phyloP scores from a whole-genome alignment of 1,140 invertebrate species.

The Latrodectus geometricus region DNA sequence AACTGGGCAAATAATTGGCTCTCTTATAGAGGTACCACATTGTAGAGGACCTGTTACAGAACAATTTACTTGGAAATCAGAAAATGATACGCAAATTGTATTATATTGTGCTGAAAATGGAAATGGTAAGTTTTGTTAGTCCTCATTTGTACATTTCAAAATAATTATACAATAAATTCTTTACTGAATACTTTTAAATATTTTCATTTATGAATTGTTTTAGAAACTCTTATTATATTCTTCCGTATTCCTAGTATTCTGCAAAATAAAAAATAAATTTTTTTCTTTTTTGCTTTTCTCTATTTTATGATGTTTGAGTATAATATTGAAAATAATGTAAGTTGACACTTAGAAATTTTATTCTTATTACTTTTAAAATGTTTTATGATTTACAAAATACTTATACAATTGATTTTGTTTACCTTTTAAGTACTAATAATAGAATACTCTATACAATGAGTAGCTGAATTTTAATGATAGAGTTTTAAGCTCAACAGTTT shows the following conservation, averaged over 20 bases:
- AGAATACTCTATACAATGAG: no score
- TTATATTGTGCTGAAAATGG: constrained; percentile 31
- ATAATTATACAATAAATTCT: background rate
- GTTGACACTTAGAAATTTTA: no score
- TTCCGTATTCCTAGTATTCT: background rate
- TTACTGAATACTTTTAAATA: background rate
- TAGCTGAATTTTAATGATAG: no score
- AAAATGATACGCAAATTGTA: constrained; percentile 17
- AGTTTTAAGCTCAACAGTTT: no score
- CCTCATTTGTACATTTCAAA: background rate
- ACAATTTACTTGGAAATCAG: constrained; percentile 8
- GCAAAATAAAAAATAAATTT: background rate
- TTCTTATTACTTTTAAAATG: no score
- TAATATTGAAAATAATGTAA: no score
- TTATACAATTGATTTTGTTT: no score
- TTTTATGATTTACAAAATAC: no score
- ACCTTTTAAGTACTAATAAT: no score
- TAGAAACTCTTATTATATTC: background rate
- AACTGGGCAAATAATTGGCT: constrained; percentile 50
- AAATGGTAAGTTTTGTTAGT: constrained; percentile 16
- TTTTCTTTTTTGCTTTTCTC: background rate
- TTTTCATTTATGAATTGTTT: background rate
- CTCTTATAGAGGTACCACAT: constrained; percentile 26
- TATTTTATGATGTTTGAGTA: no score
- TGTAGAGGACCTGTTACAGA: background rate